Conservation (phyloP, 2,797 vertebrate genomes). For the Melanotaenia nigrans region DNA sequence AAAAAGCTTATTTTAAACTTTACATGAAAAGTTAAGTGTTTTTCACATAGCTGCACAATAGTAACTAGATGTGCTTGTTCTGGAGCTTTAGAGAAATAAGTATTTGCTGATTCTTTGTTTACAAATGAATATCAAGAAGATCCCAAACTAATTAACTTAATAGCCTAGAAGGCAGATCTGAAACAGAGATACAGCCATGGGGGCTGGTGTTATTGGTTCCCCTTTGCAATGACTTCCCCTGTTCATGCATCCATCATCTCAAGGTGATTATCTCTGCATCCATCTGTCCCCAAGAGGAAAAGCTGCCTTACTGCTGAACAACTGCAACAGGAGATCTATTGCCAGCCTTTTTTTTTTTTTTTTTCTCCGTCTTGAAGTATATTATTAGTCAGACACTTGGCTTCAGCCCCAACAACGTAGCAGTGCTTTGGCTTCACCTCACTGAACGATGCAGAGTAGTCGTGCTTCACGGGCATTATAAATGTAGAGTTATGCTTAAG, state of each 20-base stretch:
- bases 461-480: slow-evolving; percentile 61
- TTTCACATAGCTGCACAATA: slow-evolving; percentile 25
- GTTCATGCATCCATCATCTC: slow-evolving; percentile 60
- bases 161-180: slow-evolving; percentile 62
- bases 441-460: slow-evolving; percentile 40
- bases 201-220: slow-evolving; percentile 52
- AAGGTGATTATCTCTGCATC: slow-evolving; percentile 71
- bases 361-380: slow-evolving; percentile 40
- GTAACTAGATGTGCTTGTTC: slow-evolving; percentile 19
- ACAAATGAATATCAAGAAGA: slow-evolving; percentile 66
- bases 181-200: slow-evolving; percentile 43
- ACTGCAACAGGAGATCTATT: slow-evolving; percentile 56
- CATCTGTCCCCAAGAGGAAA: slow-evolving; percentile 49
- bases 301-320: slow-evolving; percentile 52
- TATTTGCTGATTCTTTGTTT: slow-evolving; percentile 64
- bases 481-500: slow-evolving; percentile 47
- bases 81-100: slow-evolving; percentile 45
- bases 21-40: background rate
- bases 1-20: background rate
- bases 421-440: slow-evolving; percentile 58
- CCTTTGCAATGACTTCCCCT: slow-evolving; percentile 62
- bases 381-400: slow-evolving; percentile 72
- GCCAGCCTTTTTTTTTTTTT: slow-evolving; percentile 26
- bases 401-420: slow-evolving; percentile 47
- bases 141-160: slow-evolving; percentile 74